A percentile compares a stretch with the other conserved stretches of the same genome.
These are phyloP conservation scores for Tetheella fluctuosa DNA, from an alignment of 2,888 invertebrate species.

Conservation along the genomic window DNA sequence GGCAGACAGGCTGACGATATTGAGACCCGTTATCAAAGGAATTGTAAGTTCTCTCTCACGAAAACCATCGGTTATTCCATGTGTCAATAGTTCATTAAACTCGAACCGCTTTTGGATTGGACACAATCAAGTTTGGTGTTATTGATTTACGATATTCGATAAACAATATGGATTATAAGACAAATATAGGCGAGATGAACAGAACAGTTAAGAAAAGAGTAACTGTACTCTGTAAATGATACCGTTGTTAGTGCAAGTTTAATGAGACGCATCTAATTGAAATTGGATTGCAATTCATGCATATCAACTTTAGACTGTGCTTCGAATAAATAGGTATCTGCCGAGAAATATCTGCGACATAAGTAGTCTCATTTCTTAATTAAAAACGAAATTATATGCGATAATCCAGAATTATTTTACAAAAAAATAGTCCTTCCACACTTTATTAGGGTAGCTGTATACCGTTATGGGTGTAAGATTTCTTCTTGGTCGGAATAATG, in stretches of 20 bases:
- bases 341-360: too few species aligned
- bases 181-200: background rate
- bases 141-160: background rate
- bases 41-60: background rate
- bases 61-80: background rate
- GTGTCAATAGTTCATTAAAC: slow-evolving; percentile 45
- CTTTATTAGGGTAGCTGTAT: slow-evolving; percentile 41
- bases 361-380: too few species aligned
- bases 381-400: too few species aligned
- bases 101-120: slow-evolving; percentile 23
- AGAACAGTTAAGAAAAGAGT: background rate
- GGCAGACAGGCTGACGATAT: background rate
- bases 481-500: slow-evolving; percentile 39
- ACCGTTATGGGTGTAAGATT: slow-evolving; percentile 41
- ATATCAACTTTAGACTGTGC: too few species aligned
- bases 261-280: background rate
- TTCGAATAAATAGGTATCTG: too few species aligned
- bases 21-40: background rate
- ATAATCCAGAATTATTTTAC: too few species aligned
- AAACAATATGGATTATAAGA: background rate
- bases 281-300: background rate
- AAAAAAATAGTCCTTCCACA: slow-evolving; percentile 27
- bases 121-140: background rate
- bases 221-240: background rate
- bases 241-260: slow-evolving; percentile 16